A percentile compares a stretch with the other conserved stretches of the same genome.
phyloP scores from a whole-genome alignment of 2,797 vertebrate species.

The Lepilemur septentrionalis region DNA sequence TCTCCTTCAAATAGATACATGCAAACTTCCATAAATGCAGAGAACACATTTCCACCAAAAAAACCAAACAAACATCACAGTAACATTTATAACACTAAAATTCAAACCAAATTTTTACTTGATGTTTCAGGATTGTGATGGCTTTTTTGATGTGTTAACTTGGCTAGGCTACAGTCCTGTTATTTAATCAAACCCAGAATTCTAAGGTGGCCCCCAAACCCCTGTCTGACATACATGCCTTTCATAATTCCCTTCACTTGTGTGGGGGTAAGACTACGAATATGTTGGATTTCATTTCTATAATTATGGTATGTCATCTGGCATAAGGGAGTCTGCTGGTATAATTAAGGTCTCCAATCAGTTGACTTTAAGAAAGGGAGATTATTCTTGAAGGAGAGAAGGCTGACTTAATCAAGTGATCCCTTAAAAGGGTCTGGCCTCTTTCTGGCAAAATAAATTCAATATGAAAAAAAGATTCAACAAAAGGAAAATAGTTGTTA shows the following conservation, averaged over 20 bases:
- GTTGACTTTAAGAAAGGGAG: not conserved
- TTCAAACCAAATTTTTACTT: not conserved
- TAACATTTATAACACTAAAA: not conserved
- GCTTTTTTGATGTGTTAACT: not conserved
- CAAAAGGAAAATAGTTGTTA: not conserved
- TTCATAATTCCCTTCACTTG: not conserved
- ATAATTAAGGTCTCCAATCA: not conserved
- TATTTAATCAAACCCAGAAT: constrained; percentile 1
- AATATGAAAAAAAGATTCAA: not conserved
- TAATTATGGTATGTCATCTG: not conserved
- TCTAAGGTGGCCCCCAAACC: not conserved
- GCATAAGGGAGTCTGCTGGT: not conserved
- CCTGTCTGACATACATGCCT: not conserved
- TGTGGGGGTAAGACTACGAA: not conserved
- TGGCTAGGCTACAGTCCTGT: not conserved
- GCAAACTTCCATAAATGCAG: not conserved
- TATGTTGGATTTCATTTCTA: not conserved
- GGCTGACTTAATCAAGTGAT: not conserved
- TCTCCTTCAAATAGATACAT: not conserved
- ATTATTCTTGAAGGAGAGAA: not conserved
- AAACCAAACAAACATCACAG: not conserved
- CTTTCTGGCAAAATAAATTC: not conserved
- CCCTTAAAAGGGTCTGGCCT: not conserved
- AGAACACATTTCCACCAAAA: not conserved
- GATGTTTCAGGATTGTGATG: not conserved